These are phyloP conservation scores for Phocoena phocoena DNA, from an alignment of 2,113 vertebrate genomes.

Conservation along the genomic window DNA sequence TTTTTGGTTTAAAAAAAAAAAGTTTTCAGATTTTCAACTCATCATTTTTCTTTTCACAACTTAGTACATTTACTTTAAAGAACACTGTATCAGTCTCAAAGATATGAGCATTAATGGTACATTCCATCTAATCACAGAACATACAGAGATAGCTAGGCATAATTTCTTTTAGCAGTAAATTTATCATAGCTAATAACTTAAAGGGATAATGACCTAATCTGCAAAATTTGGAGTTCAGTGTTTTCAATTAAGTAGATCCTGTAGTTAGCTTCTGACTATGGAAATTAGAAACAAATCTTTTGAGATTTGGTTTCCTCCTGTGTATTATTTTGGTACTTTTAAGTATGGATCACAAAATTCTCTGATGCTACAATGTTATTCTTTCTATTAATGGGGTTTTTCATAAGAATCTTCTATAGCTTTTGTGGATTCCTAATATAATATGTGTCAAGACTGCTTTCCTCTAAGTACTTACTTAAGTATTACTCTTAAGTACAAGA, in stretches of 20 bases:
- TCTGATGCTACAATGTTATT: neutral
- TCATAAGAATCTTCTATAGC: neutral
- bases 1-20: neutral
- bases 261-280: neutral
- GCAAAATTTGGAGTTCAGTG: neutral
- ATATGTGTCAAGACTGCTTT: neutral
- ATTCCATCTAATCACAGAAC: neutral
- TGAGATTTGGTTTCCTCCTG: neutral
- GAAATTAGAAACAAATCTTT: neutral
- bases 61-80: neutral
- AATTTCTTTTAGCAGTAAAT: neutral
- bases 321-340: neutral
- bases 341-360: neutral
- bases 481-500: neutral
- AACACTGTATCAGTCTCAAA: neutral
- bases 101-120: neutral
- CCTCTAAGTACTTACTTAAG: neutral
- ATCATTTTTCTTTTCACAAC: neutral
- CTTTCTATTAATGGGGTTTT: neutral
- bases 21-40: neutral
- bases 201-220: neutral
- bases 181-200: neutral
- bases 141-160: neutral
- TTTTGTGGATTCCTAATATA: neutral
- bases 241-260: neutral